These are phyloP conservation scores for Phrynocephalus vlangalii DNA, from an alignment of 2,797 vertebrate genomes.

Conservation along the genomic window DNA sequence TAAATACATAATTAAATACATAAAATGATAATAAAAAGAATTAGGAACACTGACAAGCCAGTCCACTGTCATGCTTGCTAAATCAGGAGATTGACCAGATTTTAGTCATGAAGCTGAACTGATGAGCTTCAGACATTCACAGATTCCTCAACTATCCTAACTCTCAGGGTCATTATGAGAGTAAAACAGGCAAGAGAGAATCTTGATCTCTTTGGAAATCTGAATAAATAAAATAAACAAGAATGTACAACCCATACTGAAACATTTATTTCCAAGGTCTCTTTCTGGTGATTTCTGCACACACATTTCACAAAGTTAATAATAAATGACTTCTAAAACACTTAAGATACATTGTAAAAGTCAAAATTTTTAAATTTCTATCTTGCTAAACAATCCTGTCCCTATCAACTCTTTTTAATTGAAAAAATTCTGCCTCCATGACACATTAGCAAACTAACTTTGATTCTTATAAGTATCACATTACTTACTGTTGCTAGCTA, in stretches of 20 bases:
- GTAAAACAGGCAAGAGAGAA: too few species aligned
- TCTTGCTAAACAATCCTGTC: conserved; percentile 24
- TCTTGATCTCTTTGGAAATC: neutral
- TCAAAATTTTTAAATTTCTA: conserved; percentile 30
- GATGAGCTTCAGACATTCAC: neutral
- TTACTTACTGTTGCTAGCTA: conserved; percentile 96
- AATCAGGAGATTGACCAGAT: neutral
- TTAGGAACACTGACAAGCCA: neutral
- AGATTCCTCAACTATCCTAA: neutral
- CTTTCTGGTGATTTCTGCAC: neutral
- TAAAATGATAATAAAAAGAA: neutral
- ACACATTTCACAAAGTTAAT: neutral
- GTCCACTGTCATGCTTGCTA: neutral
- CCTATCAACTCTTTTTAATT: neutral
- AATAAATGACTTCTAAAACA: conserved; percentile 19
- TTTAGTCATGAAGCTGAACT: neutral
- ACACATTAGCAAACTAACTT: neutral
- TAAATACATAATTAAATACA: neutral
- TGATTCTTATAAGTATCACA: neutral
- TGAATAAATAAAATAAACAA: neutral
- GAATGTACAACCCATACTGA: neutral
- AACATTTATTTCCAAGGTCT: neutral
- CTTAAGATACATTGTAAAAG: neutral
- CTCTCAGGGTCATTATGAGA: too few species aligned
- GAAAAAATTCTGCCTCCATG: neutral